Conservation (phyloP, 2,888 invertebrate genomes). For the Bhutanitis thaidina region DNA sequence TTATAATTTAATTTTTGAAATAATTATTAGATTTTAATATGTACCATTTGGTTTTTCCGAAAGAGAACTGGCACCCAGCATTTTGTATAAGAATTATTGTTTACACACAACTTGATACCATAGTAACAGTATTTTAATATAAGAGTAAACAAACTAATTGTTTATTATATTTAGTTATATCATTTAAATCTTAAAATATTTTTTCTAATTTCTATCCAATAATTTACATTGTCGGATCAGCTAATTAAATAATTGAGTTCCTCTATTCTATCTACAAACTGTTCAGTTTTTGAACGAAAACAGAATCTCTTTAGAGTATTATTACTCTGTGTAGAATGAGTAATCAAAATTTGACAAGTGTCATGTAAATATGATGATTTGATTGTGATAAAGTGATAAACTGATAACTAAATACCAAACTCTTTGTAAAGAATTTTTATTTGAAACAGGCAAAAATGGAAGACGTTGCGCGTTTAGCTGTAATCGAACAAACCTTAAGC, state of each 20-base stretch:
- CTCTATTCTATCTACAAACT: too few species aligned
- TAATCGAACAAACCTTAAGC: slow-evolving; percentile 58
- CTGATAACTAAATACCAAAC: slow-evolving; percentile 32
- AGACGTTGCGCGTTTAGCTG: slow-evolving; percentile 66
- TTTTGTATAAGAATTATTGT: not conserved
- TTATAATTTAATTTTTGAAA: not conserved
- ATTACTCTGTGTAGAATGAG: slow-evolving; percentile 1
- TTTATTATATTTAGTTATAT: too few species aligned
- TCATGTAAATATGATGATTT: slow-evolving; percentile 11
- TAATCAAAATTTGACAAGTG: slow-evolving; percentile 59
- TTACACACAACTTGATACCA: not conserved
- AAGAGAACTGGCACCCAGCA: not conserved
- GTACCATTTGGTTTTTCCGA: slow-evolving; percentile 4
- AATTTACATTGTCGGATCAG: too few species aligned
- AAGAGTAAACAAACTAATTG: too few species aligned
- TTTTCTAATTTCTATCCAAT: slow-evolving; percentile 22
- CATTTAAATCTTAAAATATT: not conserved
- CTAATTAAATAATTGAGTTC: too few species aligned
- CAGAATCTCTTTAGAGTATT: too few species aligned
- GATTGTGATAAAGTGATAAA: slow-evolving; percentile 20
- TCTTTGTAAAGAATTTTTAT: slow-evolving; percentile 21
- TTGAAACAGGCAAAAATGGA: slow-evolving; percentile 48
- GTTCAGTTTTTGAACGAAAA: slow-evolving; percentile 20
- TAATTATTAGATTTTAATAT: too few species aligned
- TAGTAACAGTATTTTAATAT: slow-evolving; percentile 9